A percentile compares a stretch with the other conserved stretches of the same genome.
Evolutionary conservation across 2,888 invertebrate genomes (phyloP).

Genomic region (Globia sparganii): DNA sequence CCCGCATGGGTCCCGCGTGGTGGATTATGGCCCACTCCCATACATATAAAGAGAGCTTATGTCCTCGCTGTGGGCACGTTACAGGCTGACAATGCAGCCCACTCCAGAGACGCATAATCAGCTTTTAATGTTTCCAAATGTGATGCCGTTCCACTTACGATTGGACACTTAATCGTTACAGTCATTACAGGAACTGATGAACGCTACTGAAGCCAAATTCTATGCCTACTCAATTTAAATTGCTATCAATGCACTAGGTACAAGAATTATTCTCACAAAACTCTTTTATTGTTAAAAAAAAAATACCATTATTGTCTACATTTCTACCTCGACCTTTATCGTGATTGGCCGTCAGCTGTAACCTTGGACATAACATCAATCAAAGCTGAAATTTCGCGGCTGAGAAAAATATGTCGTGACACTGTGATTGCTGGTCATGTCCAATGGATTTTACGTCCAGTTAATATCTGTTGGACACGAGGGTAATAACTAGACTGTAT

Average conservation of each 20-base stretch:
- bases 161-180: neutral
- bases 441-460: slow-evolving; percentile 11
- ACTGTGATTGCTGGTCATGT: slow-evolving; percentile 9
- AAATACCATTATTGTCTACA: neutral
- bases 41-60: neutral
- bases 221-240: neutral
- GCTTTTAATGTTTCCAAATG: no score
- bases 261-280: neutral
- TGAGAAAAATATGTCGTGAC: slow-evolving; percentile 39
- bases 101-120: no score
- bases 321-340: slow-evolving; percentile 17
- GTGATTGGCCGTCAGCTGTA: slow-evolving; percentile 21
- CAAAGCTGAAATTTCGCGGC: slow-evolving; percentile 32
- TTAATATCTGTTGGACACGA: slow-evolving; percentile 33
- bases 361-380: slow-evolving; percentile 50
- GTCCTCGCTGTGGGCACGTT: no score
- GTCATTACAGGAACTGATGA: neutral
- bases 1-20: neutral
- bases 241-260: neutral
- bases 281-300: no score
- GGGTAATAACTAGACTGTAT: slow-evolving; percentile 10
- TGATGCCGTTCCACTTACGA: neutral
- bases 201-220: neutral
- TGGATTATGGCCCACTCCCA: neutral
- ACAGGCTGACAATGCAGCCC: neutral